Percentiles rank a stretch among this genome's conserved stretches.
Evolutionary conservation across 2,888 invertebrate genomes (phyloP).

Genomic region (Diaprepes abbreviatus): DNA sequence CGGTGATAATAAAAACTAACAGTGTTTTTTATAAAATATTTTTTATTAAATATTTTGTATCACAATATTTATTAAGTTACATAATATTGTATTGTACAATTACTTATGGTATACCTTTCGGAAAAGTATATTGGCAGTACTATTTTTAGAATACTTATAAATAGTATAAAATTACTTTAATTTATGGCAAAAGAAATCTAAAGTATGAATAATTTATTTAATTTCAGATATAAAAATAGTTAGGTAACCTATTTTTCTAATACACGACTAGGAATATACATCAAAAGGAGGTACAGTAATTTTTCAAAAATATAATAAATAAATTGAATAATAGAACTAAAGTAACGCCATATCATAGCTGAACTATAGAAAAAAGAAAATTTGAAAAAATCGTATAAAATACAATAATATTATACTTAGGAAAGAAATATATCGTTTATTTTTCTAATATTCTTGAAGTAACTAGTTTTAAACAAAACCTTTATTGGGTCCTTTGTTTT

Average conservation of each 20-base stretch:
- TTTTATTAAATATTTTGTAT: slow-evolving; percentile 23
- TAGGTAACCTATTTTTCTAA: not conserved
- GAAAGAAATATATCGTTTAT: too few relatives aligned
- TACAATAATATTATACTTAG: too few relatives aligned
- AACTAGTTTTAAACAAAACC: too few relatives aligned
- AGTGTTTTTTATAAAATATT: not conserved
- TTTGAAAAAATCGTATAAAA: too few relatives aligned
- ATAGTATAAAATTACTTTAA: slow-evolving; percentile 13
- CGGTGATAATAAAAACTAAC: not conserved
- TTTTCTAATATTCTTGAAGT: too few relatives aligned
- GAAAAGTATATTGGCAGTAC: slow-evolving; percentile 14
- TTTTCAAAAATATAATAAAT: too few relatives aligned
- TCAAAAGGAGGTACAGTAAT: too few relatives aligned
- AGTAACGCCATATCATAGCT: too few relatives aligned
- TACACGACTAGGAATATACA: not conserved
- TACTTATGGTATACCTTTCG: slow-evolving; percentile 1
- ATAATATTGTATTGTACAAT: slow-evolving; percentile 17
- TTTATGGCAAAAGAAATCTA: slow-evolving; percentile 13
- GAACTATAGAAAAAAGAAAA: too few relatives aligned
- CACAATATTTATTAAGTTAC: slow-evolving; percentile 12
- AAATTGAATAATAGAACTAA: too few relatives aligned
- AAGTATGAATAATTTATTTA: not conserved
- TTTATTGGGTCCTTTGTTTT: too few relatives aligned
- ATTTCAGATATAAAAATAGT: too few relatives aligned
- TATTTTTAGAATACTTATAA: slow-evolving; percentile 16